phyloP scores from a whole-genome alignment of 2,888 invertebrate genomes.

The Drosophila phalerata region DNA sequence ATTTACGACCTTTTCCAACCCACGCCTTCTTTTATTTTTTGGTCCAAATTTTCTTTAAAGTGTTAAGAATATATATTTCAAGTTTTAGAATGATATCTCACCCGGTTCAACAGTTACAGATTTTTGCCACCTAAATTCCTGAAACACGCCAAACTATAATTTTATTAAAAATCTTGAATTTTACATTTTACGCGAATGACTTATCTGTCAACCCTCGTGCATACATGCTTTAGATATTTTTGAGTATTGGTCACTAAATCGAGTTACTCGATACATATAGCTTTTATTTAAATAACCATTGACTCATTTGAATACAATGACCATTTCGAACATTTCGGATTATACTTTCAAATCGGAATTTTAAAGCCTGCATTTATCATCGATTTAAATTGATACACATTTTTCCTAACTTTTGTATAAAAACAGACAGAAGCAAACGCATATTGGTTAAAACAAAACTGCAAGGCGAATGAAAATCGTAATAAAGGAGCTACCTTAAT shows the following conservation, averaged over 20 bases:
- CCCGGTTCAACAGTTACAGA: too few relatives aligned
- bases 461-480: not conserved
- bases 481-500: not conserved
- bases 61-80: too few relatives aligned
- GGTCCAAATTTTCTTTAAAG: too few relatives aligned
- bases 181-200: too few relatives aligned
- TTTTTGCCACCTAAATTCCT: too few relatives aligned
- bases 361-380: conserved; percentile 6
- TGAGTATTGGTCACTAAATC: conserved; percentile 5
- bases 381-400: not conserved
- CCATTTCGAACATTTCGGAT: conserved; percentile 3
- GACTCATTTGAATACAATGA: conserved; percentile 11
- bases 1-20: too few relatives aligned
- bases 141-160: too few relatives aligned
- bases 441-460: conserved; percentile 1
- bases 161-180: too few relatives aligned
- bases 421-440: conserved; percentile 9
- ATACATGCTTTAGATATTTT: not conserved
- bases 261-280: not conserved
- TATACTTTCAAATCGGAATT: conserved; percentile 20
- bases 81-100: too few relatives aligned
- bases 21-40: too few relatives aligned
- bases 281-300: conserved; percentile 9
- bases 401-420: conserved; percentile 17
- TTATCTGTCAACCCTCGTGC: too few relatives aligned